Base-by-base conservation (phyloP, 2,797 vertebrate genomes). In the Myotis daubentonii region DNA sequence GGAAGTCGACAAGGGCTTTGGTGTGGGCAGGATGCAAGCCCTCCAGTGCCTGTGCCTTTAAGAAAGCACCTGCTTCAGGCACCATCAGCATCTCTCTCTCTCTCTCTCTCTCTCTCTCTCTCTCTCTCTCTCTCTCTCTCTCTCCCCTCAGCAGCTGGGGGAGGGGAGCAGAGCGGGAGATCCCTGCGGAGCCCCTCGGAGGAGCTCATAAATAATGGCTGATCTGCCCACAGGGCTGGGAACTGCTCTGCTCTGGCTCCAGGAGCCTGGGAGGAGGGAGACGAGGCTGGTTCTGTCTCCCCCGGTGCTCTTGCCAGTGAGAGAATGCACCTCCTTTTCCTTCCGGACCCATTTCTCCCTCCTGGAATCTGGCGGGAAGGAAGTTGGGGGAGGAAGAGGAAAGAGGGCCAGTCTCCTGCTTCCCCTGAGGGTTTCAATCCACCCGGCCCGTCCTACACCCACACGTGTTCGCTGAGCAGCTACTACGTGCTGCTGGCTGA, bases 31-130 rank as follows among this genome's bases (percentile, higher is more conserved):
- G 79, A 11, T 20, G 5, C n/a, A 60, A 41, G 65, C 55, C 47
- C 49, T 70, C 60, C 71, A 41, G n/a, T 0, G 15, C 38, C 74
- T 93, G 81, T 71, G 53, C 62, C 95, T 96, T 87, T 96, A 86
- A 95, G 92, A 85, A 74, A 55, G 41, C 74, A 25, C 17, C 8
- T 25, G 28, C 12, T 36, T 71, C 33, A n/a, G 72, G 51, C 47
- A 44, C 15, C 47, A 17, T 30, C 2, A 7, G 53, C 72, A 10
- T 44, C 38, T 57, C 55, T 55, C 28, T 44, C 75, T 38, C 30
- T 2, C 0, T 11, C 53, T 44, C 36, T 49, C 47, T 36, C 36
- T 3, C 36, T 36, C 36, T 36, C 36, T 36, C 36, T 36, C 36
- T 44, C 38, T 57, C 55, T 55, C 28, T 36, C 36, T 3, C 36